phyloP scores from a whole-genome alignment of 2,113 vertebrate genomes.

The Lethenteron camtschaticum region DNA sequence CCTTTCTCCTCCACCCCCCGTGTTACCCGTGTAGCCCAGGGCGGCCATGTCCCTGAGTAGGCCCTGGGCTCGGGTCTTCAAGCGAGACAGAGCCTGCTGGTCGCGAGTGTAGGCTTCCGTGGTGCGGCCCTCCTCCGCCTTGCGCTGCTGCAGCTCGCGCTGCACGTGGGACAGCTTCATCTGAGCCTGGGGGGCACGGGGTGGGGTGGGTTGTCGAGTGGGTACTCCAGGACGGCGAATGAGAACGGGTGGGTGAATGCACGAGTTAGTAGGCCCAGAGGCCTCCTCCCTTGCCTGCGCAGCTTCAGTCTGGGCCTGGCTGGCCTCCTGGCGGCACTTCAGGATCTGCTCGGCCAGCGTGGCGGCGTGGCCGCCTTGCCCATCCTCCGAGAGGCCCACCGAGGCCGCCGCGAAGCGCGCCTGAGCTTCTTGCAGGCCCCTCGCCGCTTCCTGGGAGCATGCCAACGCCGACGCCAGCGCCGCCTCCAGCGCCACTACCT shows the following conservation, averaged over 20 bases:
- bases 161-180: slow-evolving; percentile 53
- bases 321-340: slow-evolving; percentile 58
- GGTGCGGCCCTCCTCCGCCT: slow-evolving; percentile 22
- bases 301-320: no score
- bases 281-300: no score
- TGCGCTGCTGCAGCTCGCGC: slow-evolving; percentile 21
- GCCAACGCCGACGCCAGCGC: slow-evolving; percentile 11
- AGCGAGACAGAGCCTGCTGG: no score
- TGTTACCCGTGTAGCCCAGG: no score
- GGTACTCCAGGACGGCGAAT: no score
- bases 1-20: no score
- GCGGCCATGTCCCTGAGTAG: no score
- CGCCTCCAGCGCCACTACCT: no score
- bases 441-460: slow-evolving; percentile 22
- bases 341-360: slow-evolving; percentile 72
- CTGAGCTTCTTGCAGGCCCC: slow-evolving; percentile 37
- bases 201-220: neutral
- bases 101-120: no score
- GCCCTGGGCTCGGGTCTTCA: no score
- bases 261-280: no score
- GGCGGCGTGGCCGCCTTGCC: slow-evolving; percentile 26
- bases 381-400: slow-evolving; percentile 58
- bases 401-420: slow-evolving; percentile 63
- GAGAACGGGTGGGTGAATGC: no score
- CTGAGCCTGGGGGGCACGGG: slow-evolving; percentile 29